Base-by-base conservation (phyloP, 2,888 invertebrate species). In the Pomacea canaliculata region DNA sequence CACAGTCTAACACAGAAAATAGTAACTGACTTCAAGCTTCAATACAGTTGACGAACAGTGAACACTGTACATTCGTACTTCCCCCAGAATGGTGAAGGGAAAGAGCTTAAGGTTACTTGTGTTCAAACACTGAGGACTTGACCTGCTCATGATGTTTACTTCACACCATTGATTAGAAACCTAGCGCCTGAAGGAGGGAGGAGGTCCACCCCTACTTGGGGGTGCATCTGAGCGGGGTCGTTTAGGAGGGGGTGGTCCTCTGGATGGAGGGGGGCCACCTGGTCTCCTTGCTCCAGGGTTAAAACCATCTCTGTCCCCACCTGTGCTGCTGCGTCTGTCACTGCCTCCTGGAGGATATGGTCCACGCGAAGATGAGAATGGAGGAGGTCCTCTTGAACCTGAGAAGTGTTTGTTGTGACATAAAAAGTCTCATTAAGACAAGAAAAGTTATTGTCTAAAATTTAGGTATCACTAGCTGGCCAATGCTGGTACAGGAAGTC, bases 221-320 rank as follows among this genome's bases (percentile, higher is more conserved):
- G 82, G 82, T 23, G 83, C 85, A 76, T 83, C 85, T 49, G 83
- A 80, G 66, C 86, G 78, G 37, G 86, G 80, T 48, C 86, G 78
- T 78, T 86, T 86, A 10, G 79, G 73, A 48, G 85, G 85, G 10
- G 86, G 85, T 19, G 83, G 82, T 72, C 82, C 82, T 56, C 85
- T 76, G 7, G 83, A 76, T 67, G 84, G 83, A 70, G 83, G 82
- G 5, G 84, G 80, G 13, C 84, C 82, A 27, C 85, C 82, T 67
- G 85, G 79, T 68, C 86, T 75, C 13, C 82, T 70, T 12, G 80
- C 81, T 18, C 81, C 79, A 49, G 83, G 78, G 76, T 83, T 80
- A 37, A 81, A 81, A 48, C 82, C 75, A 56, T 77, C 77, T 23
- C 85, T 74, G 60, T 80, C 80, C 66, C 85, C 76, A 12, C 84